These are phyloP conservation scores for Acanthosoma haemorrhoidale DNA, from an alignment of 2,888 invertebrate genomes.

Conservation along the genomic window DNA sequence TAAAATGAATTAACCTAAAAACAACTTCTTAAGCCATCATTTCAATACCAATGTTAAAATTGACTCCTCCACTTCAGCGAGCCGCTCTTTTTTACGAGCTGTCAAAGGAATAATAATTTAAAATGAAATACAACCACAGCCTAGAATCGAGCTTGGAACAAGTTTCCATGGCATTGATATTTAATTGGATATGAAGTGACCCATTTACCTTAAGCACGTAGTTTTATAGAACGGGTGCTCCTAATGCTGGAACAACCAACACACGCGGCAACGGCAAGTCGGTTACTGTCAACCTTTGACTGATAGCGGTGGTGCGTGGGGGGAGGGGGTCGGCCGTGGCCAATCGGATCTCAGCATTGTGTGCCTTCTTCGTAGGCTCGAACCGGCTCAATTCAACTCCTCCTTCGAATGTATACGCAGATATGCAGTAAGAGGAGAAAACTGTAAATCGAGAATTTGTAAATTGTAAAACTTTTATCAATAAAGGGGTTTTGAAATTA, in stretches of 20 bases:
- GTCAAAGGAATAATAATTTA: not conserved
- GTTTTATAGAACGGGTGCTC: not conserved
- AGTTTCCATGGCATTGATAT: not conserved
- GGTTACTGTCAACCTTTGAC: slow-evolving; percentile 3
- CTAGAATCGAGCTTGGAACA: not conserved
- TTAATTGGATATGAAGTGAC: slow-evolving; percentile 12
- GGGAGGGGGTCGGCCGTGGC: not conserved
- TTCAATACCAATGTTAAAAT: no score
- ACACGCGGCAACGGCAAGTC: not conserved
- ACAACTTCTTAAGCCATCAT: no score
- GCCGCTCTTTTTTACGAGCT: not conserved
- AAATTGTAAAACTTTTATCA: no score
- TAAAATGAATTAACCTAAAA: no score
- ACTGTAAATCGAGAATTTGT: no score
- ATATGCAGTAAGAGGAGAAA: no score
- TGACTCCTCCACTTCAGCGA: no score
- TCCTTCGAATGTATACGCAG: no score
- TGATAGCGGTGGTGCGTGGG: not conserved
- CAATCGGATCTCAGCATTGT: not conserved
- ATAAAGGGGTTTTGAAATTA: no score
- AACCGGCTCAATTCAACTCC: no score
- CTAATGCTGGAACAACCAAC: not conserved
- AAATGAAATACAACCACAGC: not conserved
- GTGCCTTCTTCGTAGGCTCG: no score
- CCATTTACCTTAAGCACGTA: slow-evolving; percentile 7